Evolutionary conservation across 2,113 vertebrate genomes (phyloP).

Genomic region (Chlamydotis undulata): DNA sequence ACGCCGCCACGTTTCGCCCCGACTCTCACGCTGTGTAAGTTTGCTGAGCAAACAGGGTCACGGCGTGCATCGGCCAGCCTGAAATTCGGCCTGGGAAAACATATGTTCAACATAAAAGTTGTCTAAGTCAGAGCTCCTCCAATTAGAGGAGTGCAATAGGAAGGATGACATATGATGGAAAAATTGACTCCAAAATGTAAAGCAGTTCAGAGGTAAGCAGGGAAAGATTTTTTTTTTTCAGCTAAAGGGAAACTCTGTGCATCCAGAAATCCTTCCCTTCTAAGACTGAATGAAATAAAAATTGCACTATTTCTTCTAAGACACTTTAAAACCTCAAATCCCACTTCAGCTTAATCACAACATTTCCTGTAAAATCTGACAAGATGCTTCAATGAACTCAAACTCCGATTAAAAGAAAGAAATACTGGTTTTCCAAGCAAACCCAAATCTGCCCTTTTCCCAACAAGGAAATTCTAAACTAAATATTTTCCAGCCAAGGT

Average conservation of each 20-base stretch:
- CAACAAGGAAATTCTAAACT: background rate
- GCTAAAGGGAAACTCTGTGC: background rate
- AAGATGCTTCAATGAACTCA: background rate
- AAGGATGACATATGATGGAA: background rate
- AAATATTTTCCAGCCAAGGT: background rate
- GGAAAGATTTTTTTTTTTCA: background rate
- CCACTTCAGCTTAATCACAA: background rate
- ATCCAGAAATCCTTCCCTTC: background rate
- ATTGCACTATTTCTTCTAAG: background rate
- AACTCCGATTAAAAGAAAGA: background rate
- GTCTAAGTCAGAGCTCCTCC: background rate
- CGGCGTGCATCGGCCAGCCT: background rate
- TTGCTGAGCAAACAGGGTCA: constrained; percentile 24
- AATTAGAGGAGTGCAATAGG: rapidly evolving
- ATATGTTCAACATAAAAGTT: background rate
- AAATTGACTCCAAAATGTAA: background rate
- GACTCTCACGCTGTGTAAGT: background rate
- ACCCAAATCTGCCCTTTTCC: background rate
- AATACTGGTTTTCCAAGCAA: background rate
- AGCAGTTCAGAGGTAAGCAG: background rate
- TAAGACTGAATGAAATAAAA: background rate
- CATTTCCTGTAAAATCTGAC: background rate
- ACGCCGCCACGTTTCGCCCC: rapidly evolving
- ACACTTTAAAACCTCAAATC: background rate
- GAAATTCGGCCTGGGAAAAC: background rate